Evolutionary conservation across 2,888 invertebrate species (phyloP), one percentile per base, ranked within the genome.

Genomic region (Cordilura impudica): DNA sequence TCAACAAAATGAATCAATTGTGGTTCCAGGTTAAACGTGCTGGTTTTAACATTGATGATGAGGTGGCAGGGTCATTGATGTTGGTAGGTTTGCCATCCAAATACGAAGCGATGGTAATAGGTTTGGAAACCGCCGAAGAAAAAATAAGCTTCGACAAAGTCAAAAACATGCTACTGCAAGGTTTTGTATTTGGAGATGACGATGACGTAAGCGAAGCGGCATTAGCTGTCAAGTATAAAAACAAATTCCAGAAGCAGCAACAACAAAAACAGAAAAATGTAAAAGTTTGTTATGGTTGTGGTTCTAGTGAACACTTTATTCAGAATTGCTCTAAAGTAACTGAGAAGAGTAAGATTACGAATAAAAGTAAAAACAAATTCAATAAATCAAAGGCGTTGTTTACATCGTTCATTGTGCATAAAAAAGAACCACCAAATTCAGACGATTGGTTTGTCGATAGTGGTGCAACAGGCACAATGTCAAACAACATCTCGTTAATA

Each of bases 101-200:
- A n/a, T n/a, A n/a, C n/a, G n/a, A n/a, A 47, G 2, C 47, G 8
- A 47, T 19, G 8, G 47, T n/a, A n/a, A n/a, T n/a, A n/a, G n/a
- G n/a, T n/a, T n/a, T n/a, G n/a, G n/a, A n/a, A n/a, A n/a, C n/a
- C n/a, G n/a, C n/a, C n/a, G n/a, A n/a, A n/a, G n/a, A 47, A 19
- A 47, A 47, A 47, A 47, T 47, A 2, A 47, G 19, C 47, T 53
- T 53, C 26, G 53, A 53, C 53, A 53, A 53, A n/a, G 53, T 53
- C 7, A 53, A 53, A 53, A 53, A 53, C 7, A 53, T 53, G 53
- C 54, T 54, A 10, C n/a, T 54, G 31, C 26, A 54, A 54, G 54
- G 54, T 2, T 54, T 54, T 16, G 16, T 8, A 47, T 47, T 10
- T 47, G 47, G 47, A 47, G 47, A 47, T 47, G 47, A 47, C 2